Conservation (phyloP, 1,140 invertebrate genomes). For the Drosophila novamexicana region DNA sequence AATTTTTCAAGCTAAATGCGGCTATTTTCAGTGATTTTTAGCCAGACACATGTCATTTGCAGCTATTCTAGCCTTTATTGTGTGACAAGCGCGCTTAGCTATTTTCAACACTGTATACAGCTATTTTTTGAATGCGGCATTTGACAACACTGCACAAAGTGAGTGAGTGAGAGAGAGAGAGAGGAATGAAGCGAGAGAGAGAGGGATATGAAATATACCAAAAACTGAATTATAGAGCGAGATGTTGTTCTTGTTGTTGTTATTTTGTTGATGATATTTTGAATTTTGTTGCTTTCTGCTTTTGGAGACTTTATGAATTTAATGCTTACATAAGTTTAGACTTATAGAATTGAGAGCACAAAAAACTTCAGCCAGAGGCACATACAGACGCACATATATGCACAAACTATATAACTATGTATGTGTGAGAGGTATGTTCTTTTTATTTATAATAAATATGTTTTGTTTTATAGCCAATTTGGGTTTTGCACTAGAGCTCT, state of each 20-base stretch:
- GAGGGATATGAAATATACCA: neutral
- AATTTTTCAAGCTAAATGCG: too few relatives aligned
- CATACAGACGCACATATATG: neutral
- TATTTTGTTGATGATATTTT: neutral
- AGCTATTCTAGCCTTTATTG: too few relatives aligned
- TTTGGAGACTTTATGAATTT: neutral
- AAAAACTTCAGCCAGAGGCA: slow-evolving; percentile 4
- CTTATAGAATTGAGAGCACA: neutral
- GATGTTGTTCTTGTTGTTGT: neutral
- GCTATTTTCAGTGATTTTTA: too few relatives aligned
- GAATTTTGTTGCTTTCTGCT: neutral
- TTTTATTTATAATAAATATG: slow-evolving; percentile 32
- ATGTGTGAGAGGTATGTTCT: slow-evolving; percentile 29
- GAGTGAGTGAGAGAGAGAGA: neutral
- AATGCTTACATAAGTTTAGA: slow-evolving; percentile 5
- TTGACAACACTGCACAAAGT: too few relatives aligned
- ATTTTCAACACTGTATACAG: too few relatives aligned
- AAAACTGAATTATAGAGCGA: neutral
- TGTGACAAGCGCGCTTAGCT: too few relatives aligned
- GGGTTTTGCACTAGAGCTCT: slow-evolving; percentile 31
- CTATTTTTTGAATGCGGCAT: too few relatives aligned
- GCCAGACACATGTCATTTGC: too few relatives aligned
- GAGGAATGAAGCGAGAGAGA: neutral
- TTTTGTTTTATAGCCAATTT: slow-evolving; percentile 24
- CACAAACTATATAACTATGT: slow-evolving; percentile 7